Evolutionary conservation across 2,113 vertebrate species (phyloP).

Genomic region (Spizaetus ornatus): DNA sequence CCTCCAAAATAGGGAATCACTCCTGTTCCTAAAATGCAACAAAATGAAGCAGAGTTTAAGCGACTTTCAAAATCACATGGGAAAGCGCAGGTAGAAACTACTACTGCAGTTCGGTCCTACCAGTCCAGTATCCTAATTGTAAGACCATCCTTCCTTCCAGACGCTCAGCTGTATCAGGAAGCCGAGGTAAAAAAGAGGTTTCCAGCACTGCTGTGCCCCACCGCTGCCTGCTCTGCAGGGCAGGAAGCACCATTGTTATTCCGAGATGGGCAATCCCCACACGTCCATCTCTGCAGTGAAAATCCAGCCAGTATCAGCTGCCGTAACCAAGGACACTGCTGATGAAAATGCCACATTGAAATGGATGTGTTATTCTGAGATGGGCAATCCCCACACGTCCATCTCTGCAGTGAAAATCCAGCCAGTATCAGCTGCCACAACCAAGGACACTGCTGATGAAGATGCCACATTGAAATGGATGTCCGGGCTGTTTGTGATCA

Average conservation of each 20-base stretch:
- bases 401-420: not conserved
- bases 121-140: not conserved
- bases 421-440: not conserved
- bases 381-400: not conserved
- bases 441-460: not conserved
- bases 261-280: not conserved
- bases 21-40: not conserved
- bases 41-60: not conserved
- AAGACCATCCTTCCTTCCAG: not conserved
- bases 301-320: not conserved
- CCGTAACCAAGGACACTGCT: not conserved
- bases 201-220: not conserved
- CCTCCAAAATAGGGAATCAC: not conserved
- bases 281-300: not conserved
- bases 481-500: not conserved
- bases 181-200: not conserved
- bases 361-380: not conserved
- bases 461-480: not conserved
- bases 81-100: not conserved
- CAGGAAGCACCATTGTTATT: not conserved
- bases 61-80: not conserved
- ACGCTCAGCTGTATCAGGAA: not conserved
- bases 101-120: not conserved
- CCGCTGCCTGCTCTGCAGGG: fast-evolving
- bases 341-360: not conserved